These are phyloP conservation scores for Zoanthus sansibaricus DNA, from an alignment of 92 coral and sea anemone species.

Conservation along the genomic window DNA sequence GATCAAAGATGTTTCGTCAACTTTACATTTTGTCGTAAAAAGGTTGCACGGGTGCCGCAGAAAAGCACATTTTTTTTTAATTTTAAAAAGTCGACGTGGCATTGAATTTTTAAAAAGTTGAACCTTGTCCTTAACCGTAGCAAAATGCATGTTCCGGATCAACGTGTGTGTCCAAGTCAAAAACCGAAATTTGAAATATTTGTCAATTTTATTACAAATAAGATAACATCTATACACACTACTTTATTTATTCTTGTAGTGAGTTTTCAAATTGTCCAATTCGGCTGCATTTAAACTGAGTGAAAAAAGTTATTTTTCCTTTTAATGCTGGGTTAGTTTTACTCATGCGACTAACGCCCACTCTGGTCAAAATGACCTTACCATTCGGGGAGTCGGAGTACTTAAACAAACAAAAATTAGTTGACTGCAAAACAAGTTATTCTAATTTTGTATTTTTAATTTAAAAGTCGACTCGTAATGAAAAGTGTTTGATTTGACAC, in stretches of 20 bases:
- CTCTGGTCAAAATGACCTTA: background rate
- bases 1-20: background rate
- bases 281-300: background rate
- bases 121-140: background rate
- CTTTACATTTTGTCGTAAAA: slow-evolving; percentile 1
- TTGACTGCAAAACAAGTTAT: background rate
- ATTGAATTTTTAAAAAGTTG: background rate
- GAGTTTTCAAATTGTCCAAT: slow-evolving; percentile 1
- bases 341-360: slow-evolving; percentile 1
- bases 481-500: background rate
- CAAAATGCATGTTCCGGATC: slow-evolving; percentile 8
- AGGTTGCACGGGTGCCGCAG: slow-evolving; percentile 12
- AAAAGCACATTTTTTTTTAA: background rate
- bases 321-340: background rate
- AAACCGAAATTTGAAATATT: background rate
- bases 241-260: no score
- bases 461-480: background rate
- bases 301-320: background rate
- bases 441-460: background rate
- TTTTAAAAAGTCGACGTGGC: background rate
- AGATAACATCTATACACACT: slow-evolving; percentile 2
- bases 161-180: slow-evolving; percentile 9
- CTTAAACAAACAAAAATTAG: background rate
- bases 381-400: background rate
- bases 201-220: background rate